Base-by-base conservation (phyloP, 1,140 invertebrate genomes). In the Homarus americanus region DNA sequence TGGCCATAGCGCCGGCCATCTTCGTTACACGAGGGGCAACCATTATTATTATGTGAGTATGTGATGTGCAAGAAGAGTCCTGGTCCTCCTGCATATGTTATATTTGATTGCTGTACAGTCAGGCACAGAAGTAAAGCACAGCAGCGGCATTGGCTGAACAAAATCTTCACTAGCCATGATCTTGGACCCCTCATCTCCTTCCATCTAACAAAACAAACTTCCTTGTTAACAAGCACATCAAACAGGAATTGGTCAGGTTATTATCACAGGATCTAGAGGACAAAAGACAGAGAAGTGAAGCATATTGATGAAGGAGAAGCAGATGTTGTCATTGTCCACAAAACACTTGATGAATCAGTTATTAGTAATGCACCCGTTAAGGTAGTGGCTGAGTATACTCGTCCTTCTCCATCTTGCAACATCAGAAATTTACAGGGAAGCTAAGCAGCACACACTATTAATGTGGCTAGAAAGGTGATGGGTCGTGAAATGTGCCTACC, bases 121-220 rank as follows among this genome's bases (percentile, higher is more conserved):
- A n/a, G n/a, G n/a, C n/a, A 7, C n/a, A n/a, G 36, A 36, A 32
- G 75, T 32, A 32, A n/a, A 76, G 36, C 0, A 76, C 75, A 76
- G 32, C n/a, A 76, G 75, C 17, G 75, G 75, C 73, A 3, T 76
- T 34, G 75, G 12, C 28, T 76, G 9, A 40, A 76, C 12, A 36
- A 76, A 38, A 28, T n/a, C 75, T 76, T 76, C 32, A 32, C 75
- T 34, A 76, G 3, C 3, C 38, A 76, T 0, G n/a, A 76, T 76
- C 75, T 76, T 38, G 17, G 36, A 76, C 38, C 2, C 36, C 32
- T 2, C 3, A 24, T 4, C 73, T 76, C 72, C 72, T 75, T 75
- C 72, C 72, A 75, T 75, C 24, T 75, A 1, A 75, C 72, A 75
- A 75, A 75, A 75, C 72, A 75, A 75, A 75, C 12, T 75, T 75